Evolutionary conservation across 1,140 invertebrate genomes (phyloP).

Genomic region (Hypsibius dujardini): DNA sequence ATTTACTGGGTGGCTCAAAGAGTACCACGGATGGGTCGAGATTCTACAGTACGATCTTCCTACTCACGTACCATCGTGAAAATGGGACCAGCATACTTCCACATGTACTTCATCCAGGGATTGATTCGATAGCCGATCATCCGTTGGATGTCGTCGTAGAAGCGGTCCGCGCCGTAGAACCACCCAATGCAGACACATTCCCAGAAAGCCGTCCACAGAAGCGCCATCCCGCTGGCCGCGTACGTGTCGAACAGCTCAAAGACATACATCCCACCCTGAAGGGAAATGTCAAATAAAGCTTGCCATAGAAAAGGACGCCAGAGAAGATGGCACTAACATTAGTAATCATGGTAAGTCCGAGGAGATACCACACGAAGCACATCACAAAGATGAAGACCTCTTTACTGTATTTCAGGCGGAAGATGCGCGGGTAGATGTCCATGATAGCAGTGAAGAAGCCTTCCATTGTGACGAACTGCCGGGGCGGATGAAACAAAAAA

Average conservation of each 20-base stretch:
- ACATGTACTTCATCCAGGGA: conserved; percentile 24
- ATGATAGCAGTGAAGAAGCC: conserved; percentile 76
- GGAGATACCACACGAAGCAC: conserved; percentile 59
- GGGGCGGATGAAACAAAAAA: too few species aligned
- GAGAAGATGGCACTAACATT: too few species aligned
- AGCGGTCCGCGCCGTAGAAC: conserved; percentile 62
- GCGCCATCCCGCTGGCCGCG: conserved; percentile 77
- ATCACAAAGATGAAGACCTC: conserved; percentile 65
- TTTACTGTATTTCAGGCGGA: conserved; percentile 58
- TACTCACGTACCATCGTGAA: conserved; percentile 27
- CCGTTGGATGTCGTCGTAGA: conserved; percentile 53
- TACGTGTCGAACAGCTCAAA: conserved; percentile 84
- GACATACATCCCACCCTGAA: conserved; percentile 70
- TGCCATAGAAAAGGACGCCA: too few species aligned
- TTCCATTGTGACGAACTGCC: conserved; percentile 56
- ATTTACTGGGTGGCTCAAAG: too few species aligned
- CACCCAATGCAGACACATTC: conserved; percentile 60
- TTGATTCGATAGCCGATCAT: conserved; percentile 46
- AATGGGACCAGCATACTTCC: conserved; percentile 28
- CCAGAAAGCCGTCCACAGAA: conserved; percentile 60
- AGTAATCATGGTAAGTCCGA: conserved; percentile 64
- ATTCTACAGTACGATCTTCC: too few species aligned
- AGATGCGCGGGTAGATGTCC: conserved; percentile 71
- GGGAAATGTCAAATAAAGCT: conserved; percentile 23
- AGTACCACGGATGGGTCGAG: too few species aligned